Evolutionary conservation across 2,888 invertebrate genomes (phyloP), one percentile per base, ranked within the genome.

Genomic region (Caenorhabditis japonica): DNA sequence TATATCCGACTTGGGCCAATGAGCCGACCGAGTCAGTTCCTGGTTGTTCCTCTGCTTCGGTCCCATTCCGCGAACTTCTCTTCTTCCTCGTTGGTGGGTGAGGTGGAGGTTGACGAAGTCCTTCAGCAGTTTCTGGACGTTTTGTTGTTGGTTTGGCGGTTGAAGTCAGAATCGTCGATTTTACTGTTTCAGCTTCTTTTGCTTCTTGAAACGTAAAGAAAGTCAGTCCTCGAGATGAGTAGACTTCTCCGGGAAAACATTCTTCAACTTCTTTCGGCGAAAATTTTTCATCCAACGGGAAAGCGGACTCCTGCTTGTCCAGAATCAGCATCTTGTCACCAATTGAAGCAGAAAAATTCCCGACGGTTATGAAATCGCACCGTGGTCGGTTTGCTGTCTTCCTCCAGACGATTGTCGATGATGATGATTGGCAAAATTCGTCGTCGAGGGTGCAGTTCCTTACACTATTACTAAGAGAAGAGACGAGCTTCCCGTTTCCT

Each of bases 261-360:
- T 33, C 38, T 5, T 19, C 23, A 34, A 52, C 7, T 3, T 13
- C 1, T 3, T 34, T 2, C 19, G 51, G 51, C 4, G 1, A 15
- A 10, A 52, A 52, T 7, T 10, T 25, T 7, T 12, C 1, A 8
- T 52, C 51, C 12, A 52, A 12, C 0, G 38, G 51, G 25, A 52
- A 52, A 23, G 51, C 51, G 25, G 34, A 36, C 12, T 52, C 51
- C 51, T 36, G 19, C 1, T 38, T 8, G 12, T 36, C 19, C 19
- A 52, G 13, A 8, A 52, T 15, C 10, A 52, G 38, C 3, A 52
- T 52, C 5, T 38, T 38, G 15, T 52, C 51, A n/a, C 51, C 51
- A 21, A 52, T 38, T 3, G 36, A n/a, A n/a, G 51, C 51, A 2
- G 19, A 2, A 8, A 38, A 52, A n/a, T 7, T 13, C 8, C 51